Evolutionary conservation across 1,140 invertebrate species (phyloP), one percentile per base, ranked within the genome.

Genomic region (Pogonomyrmex barbatus): DNA sequence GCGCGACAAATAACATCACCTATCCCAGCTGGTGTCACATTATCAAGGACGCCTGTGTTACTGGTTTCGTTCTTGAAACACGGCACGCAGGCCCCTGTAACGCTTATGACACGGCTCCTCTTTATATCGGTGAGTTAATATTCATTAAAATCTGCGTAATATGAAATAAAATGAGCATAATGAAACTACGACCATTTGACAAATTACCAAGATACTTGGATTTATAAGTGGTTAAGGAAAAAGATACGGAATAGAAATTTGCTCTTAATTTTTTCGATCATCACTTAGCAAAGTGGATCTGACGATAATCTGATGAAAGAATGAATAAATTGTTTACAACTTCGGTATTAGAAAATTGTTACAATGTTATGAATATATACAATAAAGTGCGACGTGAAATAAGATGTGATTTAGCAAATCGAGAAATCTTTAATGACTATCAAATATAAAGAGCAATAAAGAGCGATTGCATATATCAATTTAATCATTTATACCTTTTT

Each of bases 1-100:
- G 98, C 95, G 98, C 97, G 71, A 96, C 96, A 68, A 98, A 99
- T 94, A 97, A 97, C 89, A 96, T 96, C 88, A 98, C 98, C 1
- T 99, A 99, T 94, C 95, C 96, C 39, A 98, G 97, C 60, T 98
- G 97, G 97, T 99, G 98, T 95, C 97, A 98, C 88, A 97, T 99
- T 96, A 96, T 97, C 91, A 96, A 97, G 90, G 97, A 97, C 89
- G 96, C 98, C 0, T 99, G 98, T 94, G 96, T 95, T 88, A 97
- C 96, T n/a, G 97, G 97, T 45, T 96, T 96, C 86, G 96, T 97
- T 82, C 96, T 98, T 73, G 97, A 98, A 89, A 97, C 97, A 3
- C 96, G 97, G 91, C 96, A 97, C 91, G 95, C 96, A 47, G 98
- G 97, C 75, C 96, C 96, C 84, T 98, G 97, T 93, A 91, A 93